Base-by-base conservation (phyloP, 2,888 invertebrate species). In the Tipula lateralis region DNA sequence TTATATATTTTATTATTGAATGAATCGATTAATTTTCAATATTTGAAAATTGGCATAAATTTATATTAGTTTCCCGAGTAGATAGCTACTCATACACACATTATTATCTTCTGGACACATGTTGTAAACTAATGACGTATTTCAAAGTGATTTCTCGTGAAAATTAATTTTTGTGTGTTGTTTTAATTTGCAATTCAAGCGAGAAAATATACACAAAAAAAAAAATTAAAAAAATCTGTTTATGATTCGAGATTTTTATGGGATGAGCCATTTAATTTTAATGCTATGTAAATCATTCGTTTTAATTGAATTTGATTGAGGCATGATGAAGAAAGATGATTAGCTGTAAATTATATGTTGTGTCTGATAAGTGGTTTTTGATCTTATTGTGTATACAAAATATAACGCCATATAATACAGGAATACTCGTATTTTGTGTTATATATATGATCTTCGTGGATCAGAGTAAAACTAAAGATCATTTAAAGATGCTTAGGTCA, bases 241-340 rank as follows among this genome's bases (percentile, higher is more conserved):
- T 66, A 24, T 66, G 12, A 66, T 66, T 19, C 9, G 66, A 66
- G 12, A 66, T 66, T 66, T 19, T 66, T 66, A 66, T 66, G 24
- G 24, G 66, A 66, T 66, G 66, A 66, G 7, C 66, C 24, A 66
- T 66, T 66, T 66, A 66, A 9, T 24, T 24, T 66, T 24, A 66
- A 24, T 66, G 66, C 66, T 66, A 66, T 66, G 66, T 66, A 66
- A 66, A 66, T 66, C 66, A 66, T 12, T 66, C 66, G 66, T 66
- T 66, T 66, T 66, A 66, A 66, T 66, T 66, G 66, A 66, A 24
- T 66, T 66, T 24, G 24, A 66, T 66, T 66, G 66, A 66, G 66
- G 7, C 19, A 66, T 66, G 66, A 66, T 66, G 66, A 44, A n/a
- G 16, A 44, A 13, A 44, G 44, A 66, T 66, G 24, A 66, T 66